Base-by-base conservation (phyloP, 2,888 invertebrate genomes). In the Tipula confusa region DNA sequence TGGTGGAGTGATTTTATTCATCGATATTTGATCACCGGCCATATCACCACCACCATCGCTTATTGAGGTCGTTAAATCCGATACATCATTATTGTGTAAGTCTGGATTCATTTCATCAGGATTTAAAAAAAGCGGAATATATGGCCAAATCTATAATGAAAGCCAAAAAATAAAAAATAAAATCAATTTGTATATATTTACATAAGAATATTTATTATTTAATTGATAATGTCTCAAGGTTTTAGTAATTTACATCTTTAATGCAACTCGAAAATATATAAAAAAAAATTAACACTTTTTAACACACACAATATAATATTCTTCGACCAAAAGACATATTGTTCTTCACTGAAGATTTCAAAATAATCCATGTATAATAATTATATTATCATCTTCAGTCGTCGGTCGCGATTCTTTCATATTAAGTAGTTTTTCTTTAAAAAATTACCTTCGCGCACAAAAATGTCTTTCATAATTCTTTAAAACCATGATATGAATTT, bases 121-220 rank as follows among this genome's bases (percentile, higher is more conserved):
- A 18, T 80, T 80, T 29, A 31, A 29, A 80, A 80, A 80, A 7
- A 80, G 29, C 31, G 80, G 80, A 2, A 80, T 80, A 5, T 80
- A 80, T 80, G 80, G 80, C 80, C 80, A 80, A 80, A 29, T 80
- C 80, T 80, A 18, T 31, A 80, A 80, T 11, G 79, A 79, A 80
- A 80, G 7, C 24, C 24, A 64, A 64, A 33, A 6, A 33, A 64
- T n/a, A 64, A 64, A 24, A 64, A n/a, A n/a, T n/a, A n/a, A n/a
- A n/a, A n/a, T n/a, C n/a, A n/a, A n/a, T n/a, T n/a, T n/a, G n/a
- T n/a, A n/a, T n/a, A n/a, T n/a, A n/a, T n/a, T n/a, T n/a, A n/a
- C n/a, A n/a, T n/a, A n/a, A n/a, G n/a, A n/a, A n/a, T n/a, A n/a
- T n/a, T n/a, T n/a, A n/a, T 64, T 64, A 64, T 64, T 64, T 64